Percentiles rank a stretch among this genome's conserved stretches.
phyloP scores from a whole-genome alignment of 2,888 invertebrate species.

The Nymphalis c-album region DNA sequence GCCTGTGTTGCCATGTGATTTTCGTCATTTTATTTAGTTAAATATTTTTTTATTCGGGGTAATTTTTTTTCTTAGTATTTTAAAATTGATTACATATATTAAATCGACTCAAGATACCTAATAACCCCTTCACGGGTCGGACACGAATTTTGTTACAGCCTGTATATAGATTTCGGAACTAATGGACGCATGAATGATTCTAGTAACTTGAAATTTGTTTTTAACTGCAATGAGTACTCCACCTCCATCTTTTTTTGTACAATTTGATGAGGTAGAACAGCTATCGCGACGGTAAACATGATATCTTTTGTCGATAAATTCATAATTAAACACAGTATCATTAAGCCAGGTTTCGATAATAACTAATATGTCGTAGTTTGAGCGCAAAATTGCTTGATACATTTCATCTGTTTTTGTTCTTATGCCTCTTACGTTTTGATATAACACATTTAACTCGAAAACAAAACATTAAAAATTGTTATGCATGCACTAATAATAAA shows the following conservation, averaged over 20 bases:
- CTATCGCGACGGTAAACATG: not conserved
- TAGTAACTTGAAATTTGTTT: not conserved
- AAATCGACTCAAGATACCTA: too few relatives aligned
- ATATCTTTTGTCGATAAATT: not conserved
- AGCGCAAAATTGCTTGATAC: not conserved
- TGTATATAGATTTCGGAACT: conserved; percentile 40
- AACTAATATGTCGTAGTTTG: not conserved
- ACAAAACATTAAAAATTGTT: too few relatives aligned
- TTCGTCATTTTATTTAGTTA: too few relatives aligned
- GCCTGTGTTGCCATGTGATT: too few relatives aligned
- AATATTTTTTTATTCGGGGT: too few relatives aligned
- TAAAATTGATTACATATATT: too few relatives aligned
- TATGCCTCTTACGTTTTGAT: too few relatives aligned
- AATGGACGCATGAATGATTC: conserved; percentile 32
- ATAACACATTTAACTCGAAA: too few relatives aligned
- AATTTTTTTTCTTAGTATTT: too few relatives aligned
- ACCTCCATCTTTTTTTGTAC: not conserved
- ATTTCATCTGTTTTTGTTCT: too few relatives aligned
- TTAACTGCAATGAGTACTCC: not conserved
- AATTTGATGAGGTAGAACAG: not conserved
- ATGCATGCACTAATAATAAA: too few relatives aligned
- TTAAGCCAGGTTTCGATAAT: conserved; percentile 10
- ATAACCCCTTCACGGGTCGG: too few relatives aligned
- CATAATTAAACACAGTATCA: conserved; percentile 1
- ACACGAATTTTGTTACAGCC: conserved; percentile 40